phyloP scores from a whole-genome alignment of 1,140 invertebrate genomes.

The Drosophila quadrilineata region DNA sequence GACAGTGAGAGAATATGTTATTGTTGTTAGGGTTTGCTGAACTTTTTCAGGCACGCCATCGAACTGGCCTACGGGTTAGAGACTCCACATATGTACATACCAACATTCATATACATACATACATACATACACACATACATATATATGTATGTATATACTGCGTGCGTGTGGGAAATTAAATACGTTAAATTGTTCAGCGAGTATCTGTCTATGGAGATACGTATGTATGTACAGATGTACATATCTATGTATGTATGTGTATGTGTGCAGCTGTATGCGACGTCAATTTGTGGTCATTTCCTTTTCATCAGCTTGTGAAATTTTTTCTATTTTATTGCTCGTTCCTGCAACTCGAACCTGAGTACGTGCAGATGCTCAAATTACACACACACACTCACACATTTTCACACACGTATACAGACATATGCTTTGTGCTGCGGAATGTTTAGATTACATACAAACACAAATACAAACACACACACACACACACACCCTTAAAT shows the following conservation, averaged over 20 bases:
- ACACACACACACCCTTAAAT: neutral
- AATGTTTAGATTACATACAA: conserved; percentile 33
- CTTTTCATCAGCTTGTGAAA: conserved; percentile 73
- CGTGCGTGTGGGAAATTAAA: conserved; percentile 53
- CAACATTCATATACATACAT: too few relatives aligned
- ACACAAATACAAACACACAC: conserved; percentile 7
- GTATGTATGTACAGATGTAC: neutral
- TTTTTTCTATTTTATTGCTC: conserved; percentile 58
- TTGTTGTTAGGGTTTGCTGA: conserved; percentile 45
- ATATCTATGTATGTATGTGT: neutral
- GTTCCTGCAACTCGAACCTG: conserved; percentile 30
- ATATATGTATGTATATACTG: neutral
- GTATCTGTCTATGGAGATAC: neutral
- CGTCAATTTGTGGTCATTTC: conserved; percentile 76
- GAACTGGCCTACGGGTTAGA: conserved; percentile 1
- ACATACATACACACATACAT: too few relatives aligned
- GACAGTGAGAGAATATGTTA: conserved; percentile 3
- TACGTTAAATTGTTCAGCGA: conserved; percentile 61
- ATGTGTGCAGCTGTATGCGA: conserved; percentile 11
- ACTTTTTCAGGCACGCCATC: conserved; percentile 46
- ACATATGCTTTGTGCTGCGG: conserved; percentile 8
- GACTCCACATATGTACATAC: conserved; percentile 1
- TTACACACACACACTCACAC: conserved; percentile 8
- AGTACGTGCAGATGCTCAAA: conserved; percentile 40
- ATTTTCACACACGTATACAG: neutral